phyloP scores from a whole-genome alignment of 2,797 vertebrate genomes.

The Aythya fuligula region DNA sequence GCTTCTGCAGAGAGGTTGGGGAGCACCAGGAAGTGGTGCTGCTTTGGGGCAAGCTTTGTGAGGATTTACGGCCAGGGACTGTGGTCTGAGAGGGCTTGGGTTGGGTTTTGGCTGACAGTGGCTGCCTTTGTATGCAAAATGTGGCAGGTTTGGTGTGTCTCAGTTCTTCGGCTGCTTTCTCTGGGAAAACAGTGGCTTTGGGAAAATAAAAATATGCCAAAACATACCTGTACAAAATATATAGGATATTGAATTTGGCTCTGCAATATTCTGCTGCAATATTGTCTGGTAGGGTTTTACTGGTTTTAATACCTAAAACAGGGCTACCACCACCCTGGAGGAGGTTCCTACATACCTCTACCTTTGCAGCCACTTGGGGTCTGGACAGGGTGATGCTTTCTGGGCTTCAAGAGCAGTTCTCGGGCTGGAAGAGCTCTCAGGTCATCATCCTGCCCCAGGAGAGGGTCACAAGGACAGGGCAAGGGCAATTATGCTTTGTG shows the following conservation, averaged over 20 bases:
- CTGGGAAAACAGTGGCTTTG: not conserved
- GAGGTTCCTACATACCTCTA: not conserved
- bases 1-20: not conserved
- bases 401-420: not conserved
- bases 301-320: not conserved
- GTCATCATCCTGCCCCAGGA: not conserved
- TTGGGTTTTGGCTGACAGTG: not conserved
- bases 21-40: not conserved
- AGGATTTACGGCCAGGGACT: not conserved
- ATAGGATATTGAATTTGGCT: not conserved
- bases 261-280: not conserved
- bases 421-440: not conserved
- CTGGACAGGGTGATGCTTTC: fast-evolving
- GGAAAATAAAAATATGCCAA: not conserved
- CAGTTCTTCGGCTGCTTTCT: not conserved
- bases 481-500: not conserved
- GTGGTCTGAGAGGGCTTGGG: not conserved
- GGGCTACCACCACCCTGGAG: not conserved
- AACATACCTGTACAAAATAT: not conserved
- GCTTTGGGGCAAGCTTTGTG: not conserved
- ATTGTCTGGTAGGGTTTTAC: not conserved
- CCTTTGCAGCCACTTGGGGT: not conserved
- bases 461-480: not conserved
- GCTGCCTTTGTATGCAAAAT: not conserved
- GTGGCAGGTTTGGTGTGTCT: not conserved